phyloP scores from a whole-genome alignment of 2,888 invertebrate genomes.

The Campoplex nolae region DNA sequence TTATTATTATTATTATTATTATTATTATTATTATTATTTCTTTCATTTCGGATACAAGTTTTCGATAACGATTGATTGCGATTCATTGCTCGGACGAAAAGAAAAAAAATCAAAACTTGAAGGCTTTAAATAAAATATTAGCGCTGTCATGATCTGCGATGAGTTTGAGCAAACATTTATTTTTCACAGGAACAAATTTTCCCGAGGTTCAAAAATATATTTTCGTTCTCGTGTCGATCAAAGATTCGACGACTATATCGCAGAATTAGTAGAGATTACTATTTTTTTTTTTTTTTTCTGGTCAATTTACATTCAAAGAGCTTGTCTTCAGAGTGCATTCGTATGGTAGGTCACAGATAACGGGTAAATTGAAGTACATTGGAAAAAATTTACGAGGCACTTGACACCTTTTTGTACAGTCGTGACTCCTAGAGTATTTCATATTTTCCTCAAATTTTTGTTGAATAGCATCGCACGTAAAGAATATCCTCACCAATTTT shows the following conservation, averaged over 20 bases:
- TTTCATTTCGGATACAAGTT: slow-evolving; percentile 62
- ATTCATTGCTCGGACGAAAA: slow-evolving; percentile 40
- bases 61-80: slow-evolving; percentile 56
- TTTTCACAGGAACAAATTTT: not conserved
- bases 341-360: not conserved
- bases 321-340: not conserved
- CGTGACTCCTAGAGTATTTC: too few species aligned
- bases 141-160: too few species aligned
- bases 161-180: too few species aligned
- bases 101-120: slow-evolving; percentile 45
- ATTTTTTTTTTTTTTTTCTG: not conserved
- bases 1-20: slow-evolving; percentile 8
- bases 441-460: too few species aligned
- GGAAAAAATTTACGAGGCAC: not conserved
- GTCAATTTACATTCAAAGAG: not conserved
- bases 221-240: slow-evolving; percentile 12
- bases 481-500: too few species aligned
- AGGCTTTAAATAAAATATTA: not conserved
- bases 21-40: slow-evolving; percentile 29
- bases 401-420: too few species aligned
- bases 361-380: not conserved
- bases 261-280: not conserved
- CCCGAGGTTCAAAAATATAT: not conserved
- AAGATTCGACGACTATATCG: not conserved
- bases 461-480: too few species aligned